These are phyloP conservation scores for Netelia virgata DNA, from an alignment of 2,888 invertebrate species.

Conservation along the genomic window DNA sequence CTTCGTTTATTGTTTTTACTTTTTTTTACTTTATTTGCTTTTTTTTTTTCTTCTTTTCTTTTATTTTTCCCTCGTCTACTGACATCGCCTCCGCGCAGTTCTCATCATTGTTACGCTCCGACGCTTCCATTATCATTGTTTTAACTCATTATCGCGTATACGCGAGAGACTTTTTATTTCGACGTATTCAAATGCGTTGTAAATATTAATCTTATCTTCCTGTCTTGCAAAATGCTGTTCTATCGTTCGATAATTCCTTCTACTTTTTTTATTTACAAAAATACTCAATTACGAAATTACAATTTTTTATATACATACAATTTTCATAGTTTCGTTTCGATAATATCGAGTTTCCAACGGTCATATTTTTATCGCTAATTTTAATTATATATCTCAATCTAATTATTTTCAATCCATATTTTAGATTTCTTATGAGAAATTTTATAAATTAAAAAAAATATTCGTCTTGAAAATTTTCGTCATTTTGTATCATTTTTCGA, in stretches of 20 bases:
- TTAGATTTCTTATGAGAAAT: no score
- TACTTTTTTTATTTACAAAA: neutral
- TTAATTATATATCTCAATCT: no score
- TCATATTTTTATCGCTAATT: no score
- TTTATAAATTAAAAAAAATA: no score
- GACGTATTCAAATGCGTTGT: neutral
- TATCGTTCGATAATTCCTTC: neutral
- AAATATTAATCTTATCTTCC: neutral
- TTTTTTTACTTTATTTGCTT: no score
- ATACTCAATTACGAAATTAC: no score
- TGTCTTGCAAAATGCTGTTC: neutral
- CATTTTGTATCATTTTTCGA: no score
- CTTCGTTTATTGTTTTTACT: constrained; percentile 66
- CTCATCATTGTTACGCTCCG: constrained; percentile 24
- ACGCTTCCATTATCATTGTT: constrained; percentile 71
- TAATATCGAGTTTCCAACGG: no score
- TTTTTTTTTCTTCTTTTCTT: constrained; percentile 12
- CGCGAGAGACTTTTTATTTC: constrained; percentile 63
- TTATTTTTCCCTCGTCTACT: constrained; percentile 25
- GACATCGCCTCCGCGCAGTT: constrained; percentile 30
- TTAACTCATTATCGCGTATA: constrained; percentile 75
- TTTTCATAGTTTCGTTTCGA: no score
- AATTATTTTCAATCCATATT: no score
- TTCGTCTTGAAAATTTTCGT: no score
- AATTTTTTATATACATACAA: no score